phyloP scores from a whole-genome alignment of 2,113 vertebrate genomes.

The Tinamus guttatus region DNA sequence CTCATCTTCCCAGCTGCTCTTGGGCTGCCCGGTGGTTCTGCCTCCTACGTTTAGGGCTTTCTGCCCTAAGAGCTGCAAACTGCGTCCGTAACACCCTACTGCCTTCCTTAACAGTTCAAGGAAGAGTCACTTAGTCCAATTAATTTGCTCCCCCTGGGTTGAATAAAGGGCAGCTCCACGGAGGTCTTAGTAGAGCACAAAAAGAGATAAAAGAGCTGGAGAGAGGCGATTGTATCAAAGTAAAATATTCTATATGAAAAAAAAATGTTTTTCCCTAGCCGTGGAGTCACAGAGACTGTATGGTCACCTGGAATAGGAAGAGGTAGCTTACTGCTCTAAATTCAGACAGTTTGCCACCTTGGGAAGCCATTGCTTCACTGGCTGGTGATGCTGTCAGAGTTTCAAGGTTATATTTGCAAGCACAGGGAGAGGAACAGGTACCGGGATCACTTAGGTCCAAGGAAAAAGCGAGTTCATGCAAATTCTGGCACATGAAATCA shows the following conservation, averaged over 20 bases:
- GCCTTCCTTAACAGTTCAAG: neutral
- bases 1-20: neutral
- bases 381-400: accelerated
- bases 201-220: neutral
- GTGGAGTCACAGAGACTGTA: neutral
- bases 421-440: neutral
- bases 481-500: neutral
- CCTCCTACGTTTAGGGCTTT: neutral
- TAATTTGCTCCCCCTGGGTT: neutral
- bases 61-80: neutral
- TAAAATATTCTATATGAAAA: neutral
- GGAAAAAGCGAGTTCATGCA: neutral
- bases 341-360: neutral
- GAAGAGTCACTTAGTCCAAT: neutral
- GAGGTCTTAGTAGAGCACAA: neutral
- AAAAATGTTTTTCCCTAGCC: neutral
- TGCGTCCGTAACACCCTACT: neutral
- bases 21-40: neutral
- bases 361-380: neutral
- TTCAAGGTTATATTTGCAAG: neutral
- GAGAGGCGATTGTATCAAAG: neutral
- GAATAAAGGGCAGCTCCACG: neutral
- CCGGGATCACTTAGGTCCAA: neutral
- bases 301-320: neutral
- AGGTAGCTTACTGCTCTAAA: neutral